These are phyloP conservation scores for Melopsittacus undulatus DNA, from an alignment of 2,797 vertebrate species.

Conservation along the genomic window DNA sequence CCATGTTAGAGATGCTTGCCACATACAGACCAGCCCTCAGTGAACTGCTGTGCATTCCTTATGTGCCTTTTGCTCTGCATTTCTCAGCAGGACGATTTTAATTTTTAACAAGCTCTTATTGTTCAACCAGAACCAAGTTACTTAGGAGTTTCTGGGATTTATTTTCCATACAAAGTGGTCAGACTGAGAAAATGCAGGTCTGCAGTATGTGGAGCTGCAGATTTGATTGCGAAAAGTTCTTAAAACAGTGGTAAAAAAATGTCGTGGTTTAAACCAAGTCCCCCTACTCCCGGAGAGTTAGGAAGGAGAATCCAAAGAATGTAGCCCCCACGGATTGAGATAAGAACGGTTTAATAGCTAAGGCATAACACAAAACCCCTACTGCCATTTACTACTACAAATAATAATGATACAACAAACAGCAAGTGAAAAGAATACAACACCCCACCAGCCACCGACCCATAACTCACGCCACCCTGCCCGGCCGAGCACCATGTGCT, in stretches of 20 bases:
- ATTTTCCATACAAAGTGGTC: not conserved
- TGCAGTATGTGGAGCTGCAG: not conserved
- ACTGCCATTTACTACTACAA: no score
- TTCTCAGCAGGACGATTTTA: not conserved
- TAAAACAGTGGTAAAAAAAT: not conserved
- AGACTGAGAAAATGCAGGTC: not conserved
- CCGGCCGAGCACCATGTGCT: no score
- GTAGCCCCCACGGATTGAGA: no score
- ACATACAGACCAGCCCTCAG: not conserved
- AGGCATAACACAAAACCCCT: no score
- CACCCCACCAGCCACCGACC: no score
- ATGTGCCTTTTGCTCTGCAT: not conserved
- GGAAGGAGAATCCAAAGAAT: no score
- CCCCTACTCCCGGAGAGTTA: no score
- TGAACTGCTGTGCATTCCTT: accelerated
- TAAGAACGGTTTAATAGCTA: no score
- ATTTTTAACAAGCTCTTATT: not conserved
- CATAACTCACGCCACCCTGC: no score
- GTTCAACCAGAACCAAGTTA: not conserved
- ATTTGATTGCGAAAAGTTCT: not conserved
- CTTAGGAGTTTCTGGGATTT: not conserved
- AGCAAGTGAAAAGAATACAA: no score
- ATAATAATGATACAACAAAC: no score
- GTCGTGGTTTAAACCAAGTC: no score
- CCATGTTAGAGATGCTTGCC: accelerated